Evolutionary conservation across 2,888 invertebrate genomes (phyloP).

Genomic region (Lamproptera curius): DNA sequence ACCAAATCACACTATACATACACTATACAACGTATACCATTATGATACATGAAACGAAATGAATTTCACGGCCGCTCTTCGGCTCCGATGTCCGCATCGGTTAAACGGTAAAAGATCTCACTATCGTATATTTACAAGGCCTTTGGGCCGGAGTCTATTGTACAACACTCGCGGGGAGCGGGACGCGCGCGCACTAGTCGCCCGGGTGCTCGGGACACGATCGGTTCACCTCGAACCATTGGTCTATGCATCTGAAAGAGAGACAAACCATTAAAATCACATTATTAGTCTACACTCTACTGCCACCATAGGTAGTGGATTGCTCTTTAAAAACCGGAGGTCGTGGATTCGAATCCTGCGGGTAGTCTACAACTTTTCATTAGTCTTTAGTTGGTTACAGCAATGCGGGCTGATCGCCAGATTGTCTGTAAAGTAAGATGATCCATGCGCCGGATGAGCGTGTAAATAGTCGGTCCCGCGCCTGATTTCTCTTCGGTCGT

Average conservation of each 20-base stretch:
- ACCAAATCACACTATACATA: conserved; percentile 35
- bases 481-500: no score
- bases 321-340: no score
- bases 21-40: conserved; percentile 25
- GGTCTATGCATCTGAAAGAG: conserved; percentile 99
- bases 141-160: conserved; percentile 61
- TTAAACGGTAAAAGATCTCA: conserved; percentile 73
- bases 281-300: no score
- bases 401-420: no score
- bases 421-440: no score
- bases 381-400: no score
- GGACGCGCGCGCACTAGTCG: conserved; percentile 80
- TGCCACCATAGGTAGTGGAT: no score
- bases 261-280: no score
- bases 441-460: no score
- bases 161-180: conserved; percentile 14
- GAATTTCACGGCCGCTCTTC: conserved; percentile 47
- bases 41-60: conserved; percentile 49
- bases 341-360: no score
- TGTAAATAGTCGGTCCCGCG: no score
- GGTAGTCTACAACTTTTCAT: no score
- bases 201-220: conserved; percentile 99
- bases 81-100: conserved; percentile 42
- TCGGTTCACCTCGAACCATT: conserved; percentile 99
- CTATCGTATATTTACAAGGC: conserved; percentile 73